Base-by-base conservation (phyloP, 2,888 invertebrate genomes). In the Lapara coniferarum region DNA sequence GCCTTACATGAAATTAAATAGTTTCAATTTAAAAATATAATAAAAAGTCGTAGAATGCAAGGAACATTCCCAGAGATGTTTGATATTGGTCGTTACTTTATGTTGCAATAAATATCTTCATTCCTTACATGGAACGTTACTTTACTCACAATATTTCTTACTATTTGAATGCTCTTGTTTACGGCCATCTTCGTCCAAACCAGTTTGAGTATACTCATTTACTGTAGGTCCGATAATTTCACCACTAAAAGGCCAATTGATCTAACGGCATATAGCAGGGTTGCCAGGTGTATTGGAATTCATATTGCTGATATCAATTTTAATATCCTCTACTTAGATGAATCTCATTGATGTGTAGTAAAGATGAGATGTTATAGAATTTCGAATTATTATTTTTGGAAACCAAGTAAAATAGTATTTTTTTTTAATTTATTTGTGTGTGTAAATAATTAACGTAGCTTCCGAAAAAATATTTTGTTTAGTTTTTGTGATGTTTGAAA, bases 171-270 rank as follows among this genome's bases (percentile, higher is more conserved):
- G 63, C 19, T 63, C 63, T 49, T 49, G 19, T 63, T 63, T 63
- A 63, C 49, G 16, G 49, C 19, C 19, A 10, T 63, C 49, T 49
- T 46, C 46, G 16, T 13, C 19, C 12, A 49, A 63, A 63, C 63
- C 63, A 13, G 63, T 63, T 63, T 19, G 19, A 63, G 16, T 16
- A 63, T 63, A 19, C 63, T 49, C 63, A 63, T 63, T 63, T 46
- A 63, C 63, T 63, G 63, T 63, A 63, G 46, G 19, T 63, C 49
- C 63, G 63, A 49, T 63, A 63, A 63, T 63, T 63, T 63, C 63
- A 63, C 63, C 63, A 63, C 63, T 63, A 63, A 63, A 63, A 63
- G 63, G 46, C 46, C 63, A 63, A 63, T 63, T 63, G 63, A 63
- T 63, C 63, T 63, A 63, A 63, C 63, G 63, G 63, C 19, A 1